Conservation (phyloP, 2,113 vertebrate species). For the Sceloporus undulatus region DNA sequence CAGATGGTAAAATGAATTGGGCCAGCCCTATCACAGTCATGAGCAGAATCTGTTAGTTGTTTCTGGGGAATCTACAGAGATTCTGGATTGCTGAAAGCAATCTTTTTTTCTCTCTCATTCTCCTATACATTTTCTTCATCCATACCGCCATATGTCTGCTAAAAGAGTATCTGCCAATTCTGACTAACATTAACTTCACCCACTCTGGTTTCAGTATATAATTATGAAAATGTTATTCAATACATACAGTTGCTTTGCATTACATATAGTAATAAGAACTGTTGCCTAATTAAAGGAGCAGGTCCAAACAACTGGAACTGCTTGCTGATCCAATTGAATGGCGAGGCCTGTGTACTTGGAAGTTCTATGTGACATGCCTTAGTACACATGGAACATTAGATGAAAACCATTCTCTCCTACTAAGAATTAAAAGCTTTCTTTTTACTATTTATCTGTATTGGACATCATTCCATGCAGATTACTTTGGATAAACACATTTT, state of each 20-base stretch:
- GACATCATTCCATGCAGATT: background rate
- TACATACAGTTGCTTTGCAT: background rate
- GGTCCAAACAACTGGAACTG: background rate
- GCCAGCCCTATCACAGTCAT: background rate
- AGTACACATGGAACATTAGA: background rate
- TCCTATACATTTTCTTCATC: background rate
- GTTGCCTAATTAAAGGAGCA: background rate
- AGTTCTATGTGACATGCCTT: background rate
- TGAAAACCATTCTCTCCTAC: background rate
- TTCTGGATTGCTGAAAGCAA: background rate
- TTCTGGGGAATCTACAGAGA: background rate
- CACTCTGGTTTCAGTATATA: background rate
- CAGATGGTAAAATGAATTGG: no score
- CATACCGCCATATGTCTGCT: background rate
- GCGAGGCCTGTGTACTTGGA: background rate
- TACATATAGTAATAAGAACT: background rate
- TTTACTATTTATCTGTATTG: constrained; percentile 29
- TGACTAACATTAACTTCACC: background rate
- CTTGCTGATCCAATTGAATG: background rate
- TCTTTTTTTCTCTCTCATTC: background rate
- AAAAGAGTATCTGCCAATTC: background rate
- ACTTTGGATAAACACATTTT: background rate
- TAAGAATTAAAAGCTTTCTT: background rate
- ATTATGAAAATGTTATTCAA: background rate
- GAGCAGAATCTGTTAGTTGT: background rate